phyloP scores from a whole-genome alignment of 2,797 vertebrate genomes.

The Pseudocheirus occidentalis region DNA sequence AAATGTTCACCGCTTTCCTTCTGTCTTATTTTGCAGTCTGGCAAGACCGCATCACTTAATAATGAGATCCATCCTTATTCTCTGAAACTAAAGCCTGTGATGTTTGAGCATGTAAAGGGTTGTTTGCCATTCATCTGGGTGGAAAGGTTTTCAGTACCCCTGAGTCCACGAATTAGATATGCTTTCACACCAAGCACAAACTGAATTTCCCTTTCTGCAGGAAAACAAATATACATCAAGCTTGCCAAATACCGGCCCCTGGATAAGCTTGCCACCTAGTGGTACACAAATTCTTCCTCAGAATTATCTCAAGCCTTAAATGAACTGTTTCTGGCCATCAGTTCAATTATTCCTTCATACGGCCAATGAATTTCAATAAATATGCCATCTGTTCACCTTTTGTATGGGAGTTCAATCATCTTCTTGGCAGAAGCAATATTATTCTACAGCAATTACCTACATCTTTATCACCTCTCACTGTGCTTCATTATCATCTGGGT shows the following conservation, averaged over 20 bases:
- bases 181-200: background rate
- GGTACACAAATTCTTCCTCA: background rate
- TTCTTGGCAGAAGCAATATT: conserved; percentile 83
- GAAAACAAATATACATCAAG: background rate
- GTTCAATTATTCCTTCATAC: conserved; percentile 82
- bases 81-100: background rate
- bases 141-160: background rate
- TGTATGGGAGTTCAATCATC: conserved; percentile 86
- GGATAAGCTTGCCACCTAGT: conserved; percentile 82
- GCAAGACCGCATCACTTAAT: background rate
- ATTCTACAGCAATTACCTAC: conserved; percentile 86
- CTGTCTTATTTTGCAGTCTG: background rate
- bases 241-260: conserved; percentile 25
- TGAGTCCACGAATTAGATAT: background rate
- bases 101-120: background rate
- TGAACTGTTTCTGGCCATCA: conserved; percentile 80
- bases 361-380: conserved; percentile 86
- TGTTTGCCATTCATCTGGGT: conserved; percentile 31
- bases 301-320: conserved; percentile 66
- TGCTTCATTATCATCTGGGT: conserved; percentile 83
- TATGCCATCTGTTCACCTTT: conserved; percentile 88
- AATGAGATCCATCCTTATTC: background rate
- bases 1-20: background rate
- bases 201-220: background rate
- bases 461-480: conserved; percentile 86